Percentiles rank a stretch among this genome's conserved stretches.
Evolutionary conservation across 2,113 vertebrate genomes (phyloP).

Genomic region (Talpa occidentalis): DNA sequence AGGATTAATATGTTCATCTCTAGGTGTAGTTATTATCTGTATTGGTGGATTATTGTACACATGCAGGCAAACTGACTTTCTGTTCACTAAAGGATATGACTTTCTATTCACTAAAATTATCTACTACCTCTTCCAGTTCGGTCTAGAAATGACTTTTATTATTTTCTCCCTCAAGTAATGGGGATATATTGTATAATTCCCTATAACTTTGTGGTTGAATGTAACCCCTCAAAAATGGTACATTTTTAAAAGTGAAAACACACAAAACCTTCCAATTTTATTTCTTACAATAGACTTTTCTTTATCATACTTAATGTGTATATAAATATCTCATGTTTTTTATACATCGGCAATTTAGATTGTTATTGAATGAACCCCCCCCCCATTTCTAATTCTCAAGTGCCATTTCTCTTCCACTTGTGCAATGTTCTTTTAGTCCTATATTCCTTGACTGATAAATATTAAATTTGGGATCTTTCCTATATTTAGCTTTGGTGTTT

Average conservation of each 20-base stretch:
- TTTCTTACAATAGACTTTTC: background rate
- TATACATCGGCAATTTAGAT: background rate
- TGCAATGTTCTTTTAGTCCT: background rate
- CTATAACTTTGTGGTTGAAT: constrained; percentile 9
- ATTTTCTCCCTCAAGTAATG: background rate
- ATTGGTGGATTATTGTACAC: background rate
- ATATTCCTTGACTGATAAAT: background rate
- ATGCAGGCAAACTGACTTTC: background rate
- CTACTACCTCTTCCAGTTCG: background rate
- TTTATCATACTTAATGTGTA: background rate
- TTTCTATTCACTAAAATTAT: background rate
- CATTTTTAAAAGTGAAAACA: constrained; percentile 24
- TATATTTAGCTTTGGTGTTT: constrained; percentile 31
- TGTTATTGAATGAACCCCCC: background rate
- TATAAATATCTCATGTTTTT: constrained; percentile 17
- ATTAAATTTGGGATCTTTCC: constrained; percentile 4
- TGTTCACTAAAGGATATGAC: background rate
- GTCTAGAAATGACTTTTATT: background rate
- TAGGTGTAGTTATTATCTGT: background rate
- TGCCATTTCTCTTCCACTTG: background rate
- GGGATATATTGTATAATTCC: background rate
- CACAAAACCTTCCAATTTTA: background rate
- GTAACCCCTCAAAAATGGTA: background rate
- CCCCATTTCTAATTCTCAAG: background rate
- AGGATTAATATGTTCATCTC: background rate